Evolutionary conservation across 2,113 vertebrate species (phyloP).

Genomic region (Sapayoa aenigma): DNA sequence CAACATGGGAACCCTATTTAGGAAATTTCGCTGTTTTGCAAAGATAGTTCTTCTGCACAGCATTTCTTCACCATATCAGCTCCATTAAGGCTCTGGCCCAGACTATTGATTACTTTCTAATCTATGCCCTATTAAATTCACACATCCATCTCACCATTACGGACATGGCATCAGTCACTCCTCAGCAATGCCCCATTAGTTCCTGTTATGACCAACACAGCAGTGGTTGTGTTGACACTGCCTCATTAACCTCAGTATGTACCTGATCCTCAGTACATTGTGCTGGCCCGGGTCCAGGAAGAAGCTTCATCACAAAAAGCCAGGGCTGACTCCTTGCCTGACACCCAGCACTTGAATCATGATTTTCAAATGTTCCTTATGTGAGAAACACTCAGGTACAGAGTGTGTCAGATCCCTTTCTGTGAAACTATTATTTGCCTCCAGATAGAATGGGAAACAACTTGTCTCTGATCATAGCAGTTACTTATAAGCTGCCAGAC

Average conservation of each 20-base stretch:
- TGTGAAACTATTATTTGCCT: slow-evolving; percentile 68
- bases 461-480: slow-evolving; percentile 66
- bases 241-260: slow-evolving; percentile 42
- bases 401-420: slow-evolving; percentile 47
- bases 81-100: background rate
- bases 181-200: slow-evolving; percentile 41
- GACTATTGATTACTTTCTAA: slow-evolving; percentile 48
- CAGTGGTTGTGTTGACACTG: slow-evolving; percentile 1
- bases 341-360: background rate
- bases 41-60: background rate
- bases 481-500: slow-evolving; percentile 67
- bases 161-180: background rate
- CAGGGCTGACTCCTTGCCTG: background rate
- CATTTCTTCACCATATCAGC: background rate
- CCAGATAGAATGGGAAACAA: slow-evolving; percentile 65
- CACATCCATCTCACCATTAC: background rate
- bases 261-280: background rate
- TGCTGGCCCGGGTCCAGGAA: background rate
- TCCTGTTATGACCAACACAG: slow-evolving; percentile 7
- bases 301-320: background rate
- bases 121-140: slow-evolving; percentile 39
- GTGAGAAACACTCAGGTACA: slow-evolving; percentile 33
- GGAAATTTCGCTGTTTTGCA: background rate
- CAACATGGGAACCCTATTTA: background rate
- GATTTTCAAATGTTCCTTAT: slow-evolving; percentile 8